These are phyloP conservation scores for Dasyprocta punctata DNA, from an alignment of 2,113 vertebrate genomes.

Conservation along the genomic window DNA sequence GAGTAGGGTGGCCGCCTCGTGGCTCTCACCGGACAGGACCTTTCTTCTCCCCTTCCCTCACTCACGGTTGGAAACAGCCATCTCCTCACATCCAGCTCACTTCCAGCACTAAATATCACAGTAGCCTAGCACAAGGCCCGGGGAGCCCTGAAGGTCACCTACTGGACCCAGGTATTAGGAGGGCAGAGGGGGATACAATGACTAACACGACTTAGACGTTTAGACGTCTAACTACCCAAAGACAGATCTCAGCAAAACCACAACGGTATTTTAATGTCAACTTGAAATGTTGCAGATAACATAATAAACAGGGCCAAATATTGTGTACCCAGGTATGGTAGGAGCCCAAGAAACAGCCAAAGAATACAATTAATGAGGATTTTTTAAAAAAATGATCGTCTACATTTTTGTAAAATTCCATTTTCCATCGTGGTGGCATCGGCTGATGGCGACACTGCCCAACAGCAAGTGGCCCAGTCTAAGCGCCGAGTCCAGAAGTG, in stretches of 20 bases:
- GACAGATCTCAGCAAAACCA: neutral
- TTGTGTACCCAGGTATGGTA: neutral
- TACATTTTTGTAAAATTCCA: neutral
- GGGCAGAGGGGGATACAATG: neutral
- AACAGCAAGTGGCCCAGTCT: neutral
- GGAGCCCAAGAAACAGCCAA: neutral
- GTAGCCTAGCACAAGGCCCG: neutral
- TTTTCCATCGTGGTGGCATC: neutral
- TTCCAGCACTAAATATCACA: neutral
- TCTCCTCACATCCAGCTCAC: neutral
- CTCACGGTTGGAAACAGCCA: too few relatives aligned
- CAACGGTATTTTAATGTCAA: neutral
- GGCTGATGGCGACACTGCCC: neutral
- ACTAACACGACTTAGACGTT: neutral
- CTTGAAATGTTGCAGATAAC: neutral
- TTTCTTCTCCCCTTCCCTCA: neutral
- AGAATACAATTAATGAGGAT: neutral
- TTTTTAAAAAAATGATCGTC: neutral
- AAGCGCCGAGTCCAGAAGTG: neutral
- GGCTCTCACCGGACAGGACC: rapidly evolving
- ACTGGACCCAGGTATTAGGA: rapidly evolving
- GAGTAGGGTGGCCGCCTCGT: neutral
- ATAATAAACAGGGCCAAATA: neutral
- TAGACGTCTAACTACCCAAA: neutral
- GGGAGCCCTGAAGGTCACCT: neutral